A percentile compares a stretch with the other conserved stretches of the same genome.
phyloP scores from a whole-genome alignment of 2,888 invertebrate genomes.

The Geotrupes spiniger region DNA sequence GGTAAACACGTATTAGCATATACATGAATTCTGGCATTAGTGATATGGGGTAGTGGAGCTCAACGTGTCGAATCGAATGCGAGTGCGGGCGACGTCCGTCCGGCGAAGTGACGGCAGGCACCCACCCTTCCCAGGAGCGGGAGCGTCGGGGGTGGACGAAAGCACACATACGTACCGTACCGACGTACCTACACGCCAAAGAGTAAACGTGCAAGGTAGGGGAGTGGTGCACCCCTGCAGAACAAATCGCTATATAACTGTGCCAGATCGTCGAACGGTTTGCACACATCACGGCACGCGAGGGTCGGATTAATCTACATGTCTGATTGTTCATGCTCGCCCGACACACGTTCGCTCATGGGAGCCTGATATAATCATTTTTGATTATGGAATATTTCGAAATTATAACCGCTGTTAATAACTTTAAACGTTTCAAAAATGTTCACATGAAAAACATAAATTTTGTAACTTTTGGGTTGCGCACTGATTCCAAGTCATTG shows the following conservation, averaged over 20 bases:
- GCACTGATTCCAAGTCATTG: too few species aligned
- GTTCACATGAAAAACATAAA: too few species aligned
- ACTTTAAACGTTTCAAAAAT: too few species aligned
- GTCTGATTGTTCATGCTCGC: conserved; percentile 32
- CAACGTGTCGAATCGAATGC: conserved; percentile 17
- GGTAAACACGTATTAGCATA: conserved; percentile 19
- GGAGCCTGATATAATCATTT: background rate
- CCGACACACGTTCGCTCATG: background rate
- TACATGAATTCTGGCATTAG: conserved; percentile 19
- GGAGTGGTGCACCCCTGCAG: conserved; percentile 40
- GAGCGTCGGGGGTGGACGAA: conserved; percentile 20
- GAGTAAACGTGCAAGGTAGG: conserved; percentile 17
- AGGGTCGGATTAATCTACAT: conserved; percentile 39
- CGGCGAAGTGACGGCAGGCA: conserved; percentile 18
- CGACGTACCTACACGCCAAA: conserved; percentile 1
- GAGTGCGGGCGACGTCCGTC: conserved; percentile 18
- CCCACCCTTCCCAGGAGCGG: conserved; percentile 13
- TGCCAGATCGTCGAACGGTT: conserved; percentile 37
- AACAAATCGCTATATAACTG: conserved; percentile 45
- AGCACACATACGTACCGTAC: background rate
- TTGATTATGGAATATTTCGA: too few species aligned
- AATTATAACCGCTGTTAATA: too few species aligned
- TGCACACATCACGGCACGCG: conserved; percentile 38
- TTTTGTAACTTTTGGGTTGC: too few species aligned
- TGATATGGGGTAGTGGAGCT: conserved; percentile 10